Base-by-base conservation (phyloP, 2,113 vertebrate species). In the Microtus pennsylvanicus region DNA sequence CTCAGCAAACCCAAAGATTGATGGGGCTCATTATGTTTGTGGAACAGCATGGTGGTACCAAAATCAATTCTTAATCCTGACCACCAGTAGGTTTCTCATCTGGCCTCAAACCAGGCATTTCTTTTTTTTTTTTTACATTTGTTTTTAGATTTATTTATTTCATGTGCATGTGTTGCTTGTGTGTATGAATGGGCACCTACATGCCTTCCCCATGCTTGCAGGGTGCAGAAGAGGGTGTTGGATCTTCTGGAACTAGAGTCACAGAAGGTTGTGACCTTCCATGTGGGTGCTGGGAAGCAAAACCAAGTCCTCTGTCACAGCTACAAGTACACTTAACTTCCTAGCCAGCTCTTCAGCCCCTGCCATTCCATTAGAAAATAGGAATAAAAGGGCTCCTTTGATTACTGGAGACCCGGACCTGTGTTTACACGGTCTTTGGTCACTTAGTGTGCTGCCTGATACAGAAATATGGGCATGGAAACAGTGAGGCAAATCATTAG, bases 401-500 rank as follows among this genome's bases (percentile, higher is more conserved):
- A 70, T 82, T 42, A 14, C 61, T 72, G 19, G 77, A 95, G 38
- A 87, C 61, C n/a, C 86, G 35, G 81, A 93, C 52, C 42, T 92
- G 87, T 87, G 38, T 94, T 92, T 74, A 77, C 78, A 74, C 38
- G 70, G n/a, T 61, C 91, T 93, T 94, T 77, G 83, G 28, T 77
- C 72, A 85, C 42, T 94, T 55, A 12, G n/a, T n/a, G 42, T 35
- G 12, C 78, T 87, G 95, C 35, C 38, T 45, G n/a, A 63, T 21
- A 58, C 0, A 69, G 65, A 95, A 91, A 94, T 87, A 19, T 0
- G 30, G 55, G 26, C 11, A 61, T 80, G 61, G 5, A 61, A 91
- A 55, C 67, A 65, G 24, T 45, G 70, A 67, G 19, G 10, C 11
- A 67, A 72, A 83, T 67, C 16, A 42, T 30, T 3, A 30, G 50